A percentile compares a stretch with the other conserved stretches of the same genome.
phyloP scores from a whole-genome alignment of 2,797 vertebrate genomes.

The Chaetophractus vellerosus region DNA sequence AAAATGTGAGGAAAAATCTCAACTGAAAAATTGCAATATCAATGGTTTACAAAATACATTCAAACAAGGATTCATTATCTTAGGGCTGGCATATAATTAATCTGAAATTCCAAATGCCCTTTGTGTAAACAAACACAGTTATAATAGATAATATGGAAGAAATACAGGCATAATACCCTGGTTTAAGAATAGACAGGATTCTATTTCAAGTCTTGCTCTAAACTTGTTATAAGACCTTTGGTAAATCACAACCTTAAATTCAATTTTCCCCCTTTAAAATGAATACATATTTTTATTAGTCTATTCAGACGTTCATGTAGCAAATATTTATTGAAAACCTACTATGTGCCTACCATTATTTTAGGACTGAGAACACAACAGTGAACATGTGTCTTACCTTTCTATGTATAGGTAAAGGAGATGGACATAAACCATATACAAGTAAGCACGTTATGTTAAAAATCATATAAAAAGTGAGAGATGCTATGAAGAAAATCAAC shows the following conservation, averaged over 20 bases:
- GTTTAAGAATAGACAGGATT: not conserved
- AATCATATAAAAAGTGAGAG: not conserved
- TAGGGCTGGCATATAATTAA: not conserved
- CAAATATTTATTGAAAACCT: slow-evolving; percentile 46
- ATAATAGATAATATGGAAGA: not conserved
- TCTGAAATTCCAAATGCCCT: slow-evolving; percentile 20
- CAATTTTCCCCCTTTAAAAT: slow-evolving; percentile 33
- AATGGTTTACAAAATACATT: not conserved
- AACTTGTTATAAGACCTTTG: not conserved
- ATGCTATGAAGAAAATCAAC: not conserved
- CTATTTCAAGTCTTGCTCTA: not conserved
- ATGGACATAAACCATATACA: not conserved
- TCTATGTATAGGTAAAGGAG: not conserved
- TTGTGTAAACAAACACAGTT: not conserved
- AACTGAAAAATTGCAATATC: not conserved
- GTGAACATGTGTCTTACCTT: not conserved
- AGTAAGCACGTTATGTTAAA: not conserved
- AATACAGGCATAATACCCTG: not conserved
- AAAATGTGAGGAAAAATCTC: slow-evolving; percentile 21
- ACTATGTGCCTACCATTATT: not conserved
- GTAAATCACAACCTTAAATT: not conserved
- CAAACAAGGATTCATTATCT: not conserved
- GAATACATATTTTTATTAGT: not conserved
- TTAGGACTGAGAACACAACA: not conserved
- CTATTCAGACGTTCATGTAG: not conserved